Conservation (phyloP, 1,140 invertebrate genomes). For the Conus ventricosus region DNA sequence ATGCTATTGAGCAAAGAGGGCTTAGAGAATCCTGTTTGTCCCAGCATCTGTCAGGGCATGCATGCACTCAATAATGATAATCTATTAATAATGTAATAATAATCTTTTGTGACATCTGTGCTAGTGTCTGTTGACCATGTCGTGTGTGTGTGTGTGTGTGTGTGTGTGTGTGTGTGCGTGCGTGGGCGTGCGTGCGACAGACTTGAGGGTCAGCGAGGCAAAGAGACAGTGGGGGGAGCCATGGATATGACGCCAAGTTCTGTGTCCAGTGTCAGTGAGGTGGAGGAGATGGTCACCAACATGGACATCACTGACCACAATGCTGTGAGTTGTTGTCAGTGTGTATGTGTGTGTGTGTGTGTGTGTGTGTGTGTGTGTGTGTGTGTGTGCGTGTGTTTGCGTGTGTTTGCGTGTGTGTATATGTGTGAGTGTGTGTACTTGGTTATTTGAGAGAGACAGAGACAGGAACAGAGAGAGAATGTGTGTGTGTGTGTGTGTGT, state of each 20-base stretch:
- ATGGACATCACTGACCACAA: conserved; percentile 51
- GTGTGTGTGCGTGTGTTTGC: background rate
- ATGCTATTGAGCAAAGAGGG: too few species aligned
- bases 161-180: background rate
- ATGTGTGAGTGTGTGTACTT: background rate
- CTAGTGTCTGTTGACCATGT: too few species aligned
- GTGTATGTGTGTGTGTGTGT: conserved; percentile 12
- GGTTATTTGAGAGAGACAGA: background rate
- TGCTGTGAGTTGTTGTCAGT: background rate
- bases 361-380: background rate
- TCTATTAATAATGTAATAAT: too few species aligned
- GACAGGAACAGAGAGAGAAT: too few species aligned
- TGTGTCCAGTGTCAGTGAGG: conserved; percentile 67
- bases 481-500: too few species aligned
- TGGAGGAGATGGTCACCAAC: conserved; percentile 62
- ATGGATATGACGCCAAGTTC: conserved; percentile 60
- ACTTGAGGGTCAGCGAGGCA: conserved; percentile 29
- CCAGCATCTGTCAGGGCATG: too few species aligned
- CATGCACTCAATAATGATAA: too few species aligned
- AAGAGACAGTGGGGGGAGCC: conserved; percentile 26
- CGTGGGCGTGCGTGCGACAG: background rate
- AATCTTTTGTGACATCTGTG: too few species aligned
- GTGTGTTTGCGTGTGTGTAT: background rate
- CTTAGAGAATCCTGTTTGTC: too few species aligned
- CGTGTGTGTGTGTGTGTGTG: background rate